Conservation (phyloP, 2,888 invertebrate genomes). For the Tetragnatha montana region DNA sequence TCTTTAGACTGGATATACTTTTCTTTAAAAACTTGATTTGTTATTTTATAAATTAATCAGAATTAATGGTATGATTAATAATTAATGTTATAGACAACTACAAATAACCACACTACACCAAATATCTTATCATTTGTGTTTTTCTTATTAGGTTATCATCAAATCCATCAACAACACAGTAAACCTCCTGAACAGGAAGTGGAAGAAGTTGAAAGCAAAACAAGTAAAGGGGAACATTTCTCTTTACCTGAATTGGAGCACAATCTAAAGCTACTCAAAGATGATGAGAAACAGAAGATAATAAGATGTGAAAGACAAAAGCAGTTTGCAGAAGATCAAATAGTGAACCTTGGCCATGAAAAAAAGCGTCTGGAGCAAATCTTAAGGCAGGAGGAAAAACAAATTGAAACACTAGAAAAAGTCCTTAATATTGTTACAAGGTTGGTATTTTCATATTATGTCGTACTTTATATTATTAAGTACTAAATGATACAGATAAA, state of each 20-base stretch:
- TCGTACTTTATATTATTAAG: neutral
- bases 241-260: conserved; percentile 91
- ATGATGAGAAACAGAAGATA: conserved; percentile 96
- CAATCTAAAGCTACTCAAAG: conserved; percentile 92
- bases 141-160: conserved; percentile 87
- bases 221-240: conserved; percentile 75
- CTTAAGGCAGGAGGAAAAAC: conserved; percentile 83
- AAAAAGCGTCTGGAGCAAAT: conserved; percentile 83
- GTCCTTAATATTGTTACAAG: conserved; percentile 83
- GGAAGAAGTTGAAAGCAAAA: conserved; percentile 68
- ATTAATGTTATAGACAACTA: too few relatives aligned
- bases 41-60: too few relatives aligned
- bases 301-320: conserved; percentile 88
- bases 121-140: too few relatives aligned
- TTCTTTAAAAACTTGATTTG: too few relatives aligned
- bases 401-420: conserved; percentile 84
- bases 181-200: conserved; percentile 77
- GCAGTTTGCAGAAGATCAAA: conserved; percentile 86
- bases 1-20: too few relatives aligned
- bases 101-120: too few relatives aligned
- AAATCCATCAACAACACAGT: conserved; percentile 84
- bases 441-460: conserved; percentile 67
- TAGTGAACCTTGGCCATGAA: conserved; percentile 87
- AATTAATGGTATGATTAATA: too few relatives aligned
- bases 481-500: too few relatives aligned